A percentile compares a stretch with the other conserved stretches of the same genome.
Conservation (phyloP, 53 echinoderm and acorn worm species). For the Zoroaster sp. region DNA sequence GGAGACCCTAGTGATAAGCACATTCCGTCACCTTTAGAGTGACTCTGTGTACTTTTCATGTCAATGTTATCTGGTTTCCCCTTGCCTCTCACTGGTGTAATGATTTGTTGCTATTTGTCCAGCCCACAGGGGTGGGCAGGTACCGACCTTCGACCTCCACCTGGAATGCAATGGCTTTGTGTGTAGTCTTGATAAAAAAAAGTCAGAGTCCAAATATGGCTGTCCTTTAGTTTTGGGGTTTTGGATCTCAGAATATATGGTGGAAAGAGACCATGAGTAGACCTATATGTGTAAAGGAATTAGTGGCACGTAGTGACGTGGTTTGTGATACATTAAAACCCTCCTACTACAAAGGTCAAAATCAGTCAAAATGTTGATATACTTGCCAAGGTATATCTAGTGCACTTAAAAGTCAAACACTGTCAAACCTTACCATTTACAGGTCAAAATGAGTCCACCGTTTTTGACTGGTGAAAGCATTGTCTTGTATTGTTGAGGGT, state of each 20-base stretch:
- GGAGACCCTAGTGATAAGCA: slow-evolving; percentile 15
- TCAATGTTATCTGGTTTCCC: slow-evolving; percentile 15
- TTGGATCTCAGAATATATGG: not conserved
- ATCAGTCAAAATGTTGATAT: no score
- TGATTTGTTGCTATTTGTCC: slow-evolving; percentile 45
- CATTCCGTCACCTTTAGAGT: not conserved
- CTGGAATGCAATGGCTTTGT: slow-evolving; percentile 21
- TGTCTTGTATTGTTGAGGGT: no score
- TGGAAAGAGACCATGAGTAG: no score
- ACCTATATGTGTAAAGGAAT: no score
- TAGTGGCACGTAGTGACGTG: no score
- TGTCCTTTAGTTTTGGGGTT: not conserved
- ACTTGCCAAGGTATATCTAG: no score
- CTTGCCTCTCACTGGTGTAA: slow-evolving; percentile 17
- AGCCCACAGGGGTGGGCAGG: slow-evolving; percentile 38
- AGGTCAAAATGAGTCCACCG: no score
- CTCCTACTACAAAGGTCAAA: no score
- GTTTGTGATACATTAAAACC: no score
- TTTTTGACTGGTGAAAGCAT: no score
- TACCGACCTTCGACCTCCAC: slow-evolving; percentile 15
- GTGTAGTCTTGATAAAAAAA: slow-evolving; percentile 29
- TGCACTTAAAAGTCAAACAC: no score
- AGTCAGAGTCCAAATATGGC: slow-evolving; percentile 35
- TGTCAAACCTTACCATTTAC: no score
- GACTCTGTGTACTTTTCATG: slow-evolving; percentile 36